These are phyloP conservation scores for Chrosomus eos DNA, from an alignment of 2,797 vertebrate species.

Conservation along the genomic window DNA sequence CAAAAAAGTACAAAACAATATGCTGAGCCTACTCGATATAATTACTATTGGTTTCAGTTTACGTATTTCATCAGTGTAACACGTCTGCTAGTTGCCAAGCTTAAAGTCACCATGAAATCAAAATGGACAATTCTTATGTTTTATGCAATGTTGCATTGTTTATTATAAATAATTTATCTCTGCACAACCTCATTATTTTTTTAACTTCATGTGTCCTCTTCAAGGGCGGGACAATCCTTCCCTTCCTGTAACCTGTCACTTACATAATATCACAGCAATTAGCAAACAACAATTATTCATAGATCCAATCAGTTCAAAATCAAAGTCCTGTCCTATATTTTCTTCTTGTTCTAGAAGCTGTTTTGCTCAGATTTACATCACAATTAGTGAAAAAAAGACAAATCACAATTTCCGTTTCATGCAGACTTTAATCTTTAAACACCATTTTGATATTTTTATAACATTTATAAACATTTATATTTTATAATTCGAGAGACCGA, in stretches of 20 bases:
- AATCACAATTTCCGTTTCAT: background rate
- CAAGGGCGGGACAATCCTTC: background rate
- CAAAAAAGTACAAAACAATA: background rate
- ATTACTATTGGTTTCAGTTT: background rate
- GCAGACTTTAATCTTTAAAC: background rate
- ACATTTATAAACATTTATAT: background rate
- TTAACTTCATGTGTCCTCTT: background rate
- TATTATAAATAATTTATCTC: background rate
- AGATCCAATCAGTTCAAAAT: background rate
- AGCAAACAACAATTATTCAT: background rate
- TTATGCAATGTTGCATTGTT: background rate
- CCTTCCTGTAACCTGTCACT: background rate
- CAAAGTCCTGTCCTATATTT: background rate
- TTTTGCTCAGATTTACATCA: background rate
- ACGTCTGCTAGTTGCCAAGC: background rate
- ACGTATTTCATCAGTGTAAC: background rate
- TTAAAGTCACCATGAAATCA: background rate
- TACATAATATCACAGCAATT: background rate
- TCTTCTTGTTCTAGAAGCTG: background rate
- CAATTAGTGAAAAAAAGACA: background rate
- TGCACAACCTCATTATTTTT: background rate
- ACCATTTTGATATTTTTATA: background rate
- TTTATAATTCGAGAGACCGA: background rate
- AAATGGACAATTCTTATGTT: background rate
- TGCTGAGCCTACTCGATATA: background rate